phyloP scores from a whole-genome alignment of 2,113 vertebrate genomes.

The Ciconia stormi region DNA sequence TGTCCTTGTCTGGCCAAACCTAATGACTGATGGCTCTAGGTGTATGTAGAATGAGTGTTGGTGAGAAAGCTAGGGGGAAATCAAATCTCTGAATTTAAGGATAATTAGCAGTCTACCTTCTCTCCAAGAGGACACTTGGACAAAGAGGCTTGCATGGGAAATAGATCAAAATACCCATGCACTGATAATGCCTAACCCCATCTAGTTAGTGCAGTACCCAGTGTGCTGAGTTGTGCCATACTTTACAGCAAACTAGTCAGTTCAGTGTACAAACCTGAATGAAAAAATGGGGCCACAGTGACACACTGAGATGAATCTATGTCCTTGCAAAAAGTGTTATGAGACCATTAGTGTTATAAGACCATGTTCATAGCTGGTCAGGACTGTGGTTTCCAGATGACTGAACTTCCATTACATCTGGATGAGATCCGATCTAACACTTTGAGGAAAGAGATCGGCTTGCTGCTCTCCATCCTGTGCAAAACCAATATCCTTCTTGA shows the following conservation, averaged over 20 bases:
- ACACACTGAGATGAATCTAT: not conserved
- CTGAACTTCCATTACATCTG: not conserved
- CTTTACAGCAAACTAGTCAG: not conserved
- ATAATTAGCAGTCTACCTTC: not conserved
- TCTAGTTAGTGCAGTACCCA: not conserved
- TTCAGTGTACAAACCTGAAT: not conserved
- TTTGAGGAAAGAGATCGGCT: not conserved
- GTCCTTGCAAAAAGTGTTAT: not conserved
- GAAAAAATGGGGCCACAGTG: not conserved
- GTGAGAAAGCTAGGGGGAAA: not conserved
- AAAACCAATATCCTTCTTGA: not conserved
- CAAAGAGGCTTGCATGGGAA: not conserved
- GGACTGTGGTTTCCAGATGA: not conserved
- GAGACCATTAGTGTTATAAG: not conserved
- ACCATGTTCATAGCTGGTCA: not conserved
- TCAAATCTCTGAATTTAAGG: not conserved
- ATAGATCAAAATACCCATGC: not conserved
- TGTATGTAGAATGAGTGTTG: not conserved
- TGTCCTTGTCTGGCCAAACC: not conserved
- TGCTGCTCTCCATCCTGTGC: not conserved
- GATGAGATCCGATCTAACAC: not conserved
- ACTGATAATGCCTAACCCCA: not conserved
- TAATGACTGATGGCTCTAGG: not conserved
- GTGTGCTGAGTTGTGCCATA: accelerated
- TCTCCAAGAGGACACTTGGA: not conserved